phyloP scores from a whole-genome alignment of 2,797 vertebrate genomes.

The Fringilla coelebs region DNA sequence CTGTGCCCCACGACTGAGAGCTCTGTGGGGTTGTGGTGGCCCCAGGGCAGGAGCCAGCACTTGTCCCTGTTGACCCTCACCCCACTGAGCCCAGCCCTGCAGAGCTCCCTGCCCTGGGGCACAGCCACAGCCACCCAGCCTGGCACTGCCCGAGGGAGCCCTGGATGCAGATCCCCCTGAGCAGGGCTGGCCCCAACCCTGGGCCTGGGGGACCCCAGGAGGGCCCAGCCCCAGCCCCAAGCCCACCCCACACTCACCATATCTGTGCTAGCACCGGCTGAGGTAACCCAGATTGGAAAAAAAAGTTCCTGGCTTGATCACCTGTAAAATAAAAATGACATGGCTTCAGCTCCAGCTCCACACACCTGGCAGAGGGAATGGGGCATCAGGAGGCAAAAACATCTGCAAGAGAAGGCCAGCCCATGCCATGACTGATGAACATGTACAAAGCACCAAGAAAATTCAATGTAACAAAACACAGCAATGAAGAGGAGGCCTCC shows the following conservation, averaged over 20 bases:
- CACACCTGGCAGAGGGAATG: background rate
- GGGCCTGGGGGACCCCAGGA: background rate
- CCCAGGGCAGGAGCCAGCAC: background rate
- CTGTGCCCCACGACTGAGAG: background rate
- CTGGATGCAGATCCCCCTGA: no score
- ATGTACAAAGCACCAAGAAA: background rate
- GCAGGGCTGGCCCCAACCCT: background rate
- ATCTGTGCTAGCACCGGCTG: slow-evolving; percentile 91
- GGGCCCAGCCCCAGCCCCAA: background rate
- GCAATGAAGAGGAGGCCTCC: background rate
- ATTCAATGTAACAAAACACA: background rate
- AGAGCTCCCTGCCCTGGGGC: background rate
- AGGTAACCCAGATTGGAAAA: slow-evolving; percentile 85
- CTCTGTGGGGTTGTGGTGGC: background rate
- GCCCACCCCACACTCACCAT: slow-evolving; percentile 84
- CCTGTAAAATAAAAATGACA: slow-evolving; percentile 75
- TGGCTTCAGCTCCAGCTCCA: background rate
- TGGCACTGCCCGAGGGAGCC: background rate
- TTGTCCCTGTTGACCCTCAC: background rate
- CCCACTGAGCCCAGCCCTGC: background rate
- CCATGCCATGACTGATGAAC: background rate
- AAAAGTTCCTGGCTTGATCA: slow-evolving; percentile 96
- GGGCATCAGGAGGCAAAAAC: background rate
- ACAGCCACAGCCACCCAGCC: background rate
- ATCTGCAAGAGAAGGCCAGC: background rate